phyloP scores from a whole-genome alignment of 92 coral and sea anemone species.

The Actinostola sp. region DNA sequence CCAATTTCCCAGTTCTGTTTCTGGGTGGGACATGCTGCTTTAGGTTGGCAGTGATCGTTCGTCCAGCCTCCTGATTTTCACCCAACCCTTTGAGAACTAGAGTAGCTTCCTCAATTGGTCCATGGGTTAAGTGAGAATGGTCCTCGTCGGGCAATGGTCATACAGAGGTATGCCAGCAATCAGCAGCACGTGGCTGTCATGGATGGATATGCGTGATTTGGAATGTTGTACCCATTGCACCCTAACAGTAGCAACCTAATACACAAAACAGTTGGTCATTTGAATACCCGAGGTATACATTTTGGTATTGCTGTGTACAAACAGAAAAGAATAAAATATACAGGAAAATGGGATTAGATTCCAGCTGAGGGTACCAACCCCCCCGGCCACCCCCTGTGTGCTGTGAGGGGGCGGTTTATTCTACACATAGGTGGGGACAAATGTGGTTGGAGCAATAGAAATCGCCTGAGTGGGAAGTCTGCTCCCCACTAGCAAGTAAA shows the following conservation, averaged over 20 bases:
- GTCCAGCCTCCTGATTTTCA: constrained; percentile 77
- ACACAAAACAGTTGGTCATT: too few species aligned
- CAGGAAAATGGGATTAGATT: too few species aligned
- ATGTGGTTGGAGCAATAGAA: too few species aligned
- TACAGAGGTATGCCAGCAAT: constrained; percentile 93
- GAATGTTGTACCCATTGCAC: constrained; percentile 58
- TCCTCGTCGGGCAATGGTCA: constrained; percentile 87
- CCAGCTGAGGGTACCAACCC: too few species aligned
- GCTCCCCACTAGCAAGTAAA: too few species aligned
- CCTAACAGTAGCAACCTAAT: constrained; percentile 92
- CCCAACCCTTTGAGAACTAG: constrained; percentile 81
- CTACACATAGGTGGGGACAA: too few species aligned
- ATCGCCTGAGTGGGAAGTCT: too few species aligned
- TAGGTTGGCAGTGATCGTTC: constrained; percentile 65
- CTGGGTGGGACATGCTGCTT: constrained; percentile 75
- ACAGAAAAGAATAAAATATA: too few species aligned
- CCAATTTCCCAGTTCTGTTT: constrained; percentile 85
- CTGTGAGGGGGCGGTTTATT: too few species aligned
- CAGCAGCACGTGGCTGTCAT: constrained; percentile 84
- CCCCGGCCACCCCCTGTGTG: too few species aligned
- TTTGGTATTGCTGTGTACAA: too few species aligned
- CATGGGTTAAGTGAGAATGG: constrained; percentile 98
- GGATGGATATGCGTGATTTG: constrained; percentile 60
- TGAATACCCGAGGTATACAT: too few species aligned
- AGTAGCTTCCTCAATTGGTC: constrained; percentile 84